These are phyloP conservation scores for Brotula barbata DNA, from an alignment of 2,797 vertebrate species.

Conservation along the genomic window DNA sequence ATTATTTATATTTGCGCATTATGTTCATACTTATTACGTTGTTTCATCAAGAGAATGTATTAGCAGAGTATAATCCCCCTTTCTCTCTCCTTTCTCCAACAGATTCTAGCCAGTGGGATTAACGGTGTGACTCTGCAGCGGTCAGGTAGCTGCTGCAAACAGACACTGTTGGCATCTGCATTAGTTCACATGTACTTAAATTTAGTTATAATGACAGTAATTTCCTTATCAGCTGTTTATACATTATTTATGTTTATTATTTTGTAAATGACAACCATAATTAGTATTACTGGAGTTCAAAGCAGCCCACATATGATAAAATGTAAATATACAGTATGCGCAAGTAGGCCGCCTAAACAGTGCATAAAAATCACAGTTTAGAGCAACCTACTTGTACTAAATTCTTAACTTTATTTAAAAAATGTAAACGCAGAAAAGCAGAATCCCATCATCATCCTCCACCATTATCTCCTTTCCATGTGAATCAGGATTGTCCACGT, in stretches of 20 bases:
- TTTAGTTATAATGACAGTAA: neutral
- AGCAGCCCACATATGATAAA: too few relatives aligned
- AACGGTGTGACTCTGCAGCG: constrained; percentile 26
- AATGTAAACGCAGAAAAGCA: too few relatives aligned
- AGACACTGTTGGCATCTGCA: constrained; percentile 12
- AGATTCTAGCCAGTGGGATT: constrained; percentile 30
- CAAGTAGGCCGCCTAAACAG: neutral
- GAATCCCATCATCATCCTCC: too few relatives aligned
- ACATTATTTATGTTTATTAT: neutral
- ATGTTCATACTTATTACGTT: neutral
- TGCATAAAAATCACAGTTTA: neutral
- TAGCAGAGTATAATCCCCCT: constrained; percentile 16
- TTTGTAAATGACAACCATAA: too few relatives aligned
- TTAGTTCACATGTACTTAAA: neutral
- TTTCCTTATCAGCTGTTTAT: neutral
- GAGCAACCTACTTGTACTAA: neutral
- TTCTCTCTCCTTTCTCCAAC: constrained; percentile 28
- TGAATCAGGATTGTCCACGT: too few relatives aligned
- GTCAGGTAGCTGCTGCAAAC: constrained; percentile 28
- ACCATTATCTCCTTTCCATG: too few relatives aligned
- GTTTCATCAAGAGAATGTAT: constrained; percentile 11
- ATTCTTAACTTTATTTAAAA: neutral
- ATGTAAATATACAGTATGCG: too few relatives aligned
- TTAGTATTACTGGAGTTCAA: too few relatives aligned
- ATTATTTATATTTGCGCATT: constrained; percentile 1